Evolutionary conservation across 2,888 invertebrate genomes (phyloP), one percentile per base, ranked within the genome.

Genomic region (Mycalesis mineus): DNA sequence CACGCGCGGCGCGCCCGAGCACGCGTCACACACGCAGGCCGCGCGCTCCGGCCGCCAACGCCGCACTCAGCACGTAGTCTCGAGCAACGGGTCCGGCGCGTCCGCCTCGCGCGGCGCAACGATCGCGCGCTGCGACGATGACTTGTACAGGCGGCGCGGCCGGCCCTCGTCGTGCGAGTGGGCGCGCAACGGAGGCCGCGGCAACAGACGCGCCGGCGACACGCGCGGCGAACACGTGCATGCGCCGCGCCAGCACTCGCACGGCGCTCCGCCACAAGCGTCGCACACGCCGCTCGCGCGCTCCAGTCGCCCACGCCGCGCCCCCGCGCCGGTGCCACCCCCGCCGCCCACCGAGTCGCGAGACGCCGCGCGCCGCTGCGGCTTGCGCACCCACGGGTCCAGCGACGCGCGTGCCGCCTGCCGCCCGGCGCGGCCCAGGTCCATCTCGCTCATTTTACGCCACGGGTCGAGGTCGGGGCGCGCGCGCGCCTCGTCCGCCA

Each of bases 21-120:
- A 78, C 65, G 77, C 61, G 59, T 75, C 78, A 69, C 81, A 79
- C 66, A 69, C 60, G 74, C 80, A 59, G 74, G 81, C 71, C 57
- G 69, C 65, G 55, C 81, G 73, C 69, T 78, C 80, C 60, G 78
- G 71, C 60, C 75, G 73, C 36, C 77, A n/a, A n/a, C 31, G 40
- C 61, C 9, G 55, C 65, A 60, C 64, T 66, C 63, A 88, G 71
- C 88, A 88, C 62, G 88, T 88, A 65, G 88, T 88, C 72, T 88
- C 88, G 56, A 88, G 77, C 65, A 87, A 77, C 37, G 86, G 85
- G 69, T 88, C 87, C 33, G 71, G 65, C 53, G 68, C 60, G 28
- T 69, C 63, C 33, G 61, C 40, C 31, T 70, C 71, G 52, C 62
- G 55, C 60, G 72, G 72, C 59, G 63, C 44, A 28, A 77, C 67